Base-by-base conservation (phyloP, 2,888 invertebrate genomes). In the Volucella inflata region DNA sequence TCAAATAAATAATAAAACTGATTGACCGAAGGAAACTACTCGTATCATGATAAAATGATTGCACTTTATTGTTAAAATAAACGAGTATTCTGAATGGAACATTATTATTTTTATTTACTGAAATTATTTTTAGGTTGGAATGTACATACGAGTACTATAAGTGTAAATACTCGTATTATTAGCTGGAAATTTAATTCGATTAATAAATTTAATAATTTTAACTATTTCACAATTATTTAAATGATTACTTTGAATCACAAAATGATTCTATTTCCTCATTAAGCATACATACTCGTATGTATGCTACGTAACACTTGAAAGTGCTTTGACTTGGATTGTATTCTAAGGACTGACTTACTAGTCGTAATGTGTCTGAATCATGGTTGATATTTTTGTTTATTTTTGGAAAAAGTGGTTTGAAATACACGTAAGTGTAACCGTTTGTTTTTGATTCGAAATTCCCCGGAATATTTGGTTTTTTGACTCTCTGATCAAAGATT, bases 161-260 rank as follows among this genome's bases (percentile, higher is more conserved):
- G 30, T 30, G 6, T 30, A 30, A 30, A 30, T 30, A n/a, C n/a
- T n/a, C n/a, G n/a, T n/a, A 6, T 30, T 30, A 6, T 21, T 4
- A 21, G 21, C 21, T 59, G 21, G 8, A 44, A 42, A 53, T 62
- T 62, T 42, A 53, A 36, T 44, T 48, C 40, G 51, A 51, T 62
- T 51, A 44, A 21, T 21, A 60, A 60, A 72, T 11, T 51, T 44
- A 36, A 53, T 62, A 72, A 62, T 62, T 44, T 30, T 53, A 72
- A 36, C 72, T 36, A 44, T 53, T 30, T 60, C 8, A 14, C 59
- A 59, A 48, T 42, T 59, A 71, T 62, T 42, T 10, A 62, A 72
- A 72, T 62, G 51, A 44, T 4, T 16, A 36, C 44, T 62, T 44
- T 72, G 72, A 72, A 72, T 72, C 60, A 72, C 14, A 30, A 50